Percentiles rank a stretch among this genome's conserved stretches.
phyloP scores from a whole-genome alignment of 2,888 invertebrate genomes.

The Dryadula phaetusa region DNA sequence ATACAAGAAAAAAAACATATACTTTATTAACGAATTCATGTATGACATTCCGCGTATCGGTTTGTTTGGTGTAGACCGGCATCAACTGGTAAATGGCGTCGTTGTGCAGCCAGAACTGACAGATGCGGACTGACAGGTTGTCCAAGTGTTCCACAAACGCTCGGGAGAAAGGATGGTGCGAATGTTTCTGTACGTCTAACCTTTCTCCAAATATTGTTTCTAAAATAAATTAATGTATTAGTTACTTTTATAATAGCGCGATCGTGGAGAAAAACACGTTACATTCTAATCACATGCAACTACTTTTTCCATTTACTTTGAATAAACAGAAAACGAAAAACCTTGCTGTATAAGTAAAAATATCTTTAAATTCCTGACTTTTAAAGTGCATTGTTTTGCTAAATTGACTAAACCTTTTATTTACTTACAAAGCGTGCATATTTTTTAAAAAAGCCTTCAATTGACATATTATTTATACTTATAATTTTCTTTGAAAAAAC shows the following conservation, averaged over 20 bases:
- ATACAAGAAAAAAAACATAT: not conserved
- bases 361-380: too few relatives aligned
- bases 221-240: constrained; percentile 6
- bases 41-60: not conserved
- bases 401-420: too few relatives aligned
- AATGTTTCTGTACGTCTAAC: not conserved
- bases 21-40: constrained; percentile 21
- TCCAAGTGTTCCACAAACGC: not conserved
- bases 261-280: too few relatives aligned
- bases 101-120: constrained; percentile 17
- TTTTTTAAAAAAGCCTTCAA: too few relatives aligned
- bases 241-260: not conserved
- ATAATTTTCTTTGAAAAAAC: too few relatives aligned
- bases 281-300: too few relatives aligned
- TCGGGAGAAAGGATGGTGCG: not conserved
- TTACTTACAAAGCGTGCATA: too few relatives aligned
- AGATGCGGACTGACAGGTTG: constrained; percentile 8
- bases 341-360: too few relatives aligned
- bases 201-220: constrained; percentile 20
- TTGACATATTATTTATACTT: too few relatives aligned
- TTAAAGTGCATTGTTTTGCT: too few relatives aligned
- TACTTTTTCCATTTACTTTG: too few relatives aligned
- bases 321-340: too few relatives aligned
- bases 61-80: constrained; percentile 8
- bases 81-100: constrained; percentile 16